Evolutionary conservation across 2,797 vertebrate genomes (phyloP), one percentile per base, ranked within the genome.

Genomic region (Parambassis ranga): DNA sequence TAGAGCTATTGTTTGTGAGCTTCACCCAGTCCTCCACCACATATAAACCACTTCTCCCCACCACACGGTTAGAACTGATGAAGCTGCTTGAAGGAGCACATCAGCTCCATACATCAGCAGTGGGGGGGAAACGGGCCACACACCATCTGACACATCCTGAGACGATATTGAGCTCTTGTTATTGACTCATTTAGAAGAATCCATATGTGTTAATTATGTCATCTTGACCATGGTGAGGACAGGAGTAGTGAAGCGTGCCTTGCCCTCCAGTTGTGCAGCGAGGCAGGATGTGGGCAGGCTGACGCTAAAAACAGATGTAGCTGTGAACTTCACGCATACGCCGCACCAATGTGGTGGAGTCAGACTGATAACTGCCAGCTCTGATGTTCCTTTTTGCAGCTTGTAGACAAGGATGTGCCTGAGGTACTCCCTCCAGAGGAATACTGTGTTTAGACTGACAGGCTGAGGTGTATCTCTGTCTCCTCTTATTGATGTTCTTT

Each of bases 181-280:
- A 59, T 39, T 52, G 50, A 19, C 65, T 69, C 16, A 61, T 48
- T 62, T 53, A 10, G 32, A 71, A 39, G 32, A 49, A 66, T 73
- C 53, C 66, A 65, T 68, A 73, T 79, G 74, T 74, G 61, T 69
- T 68, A 83, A 82, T 79, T 76, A 81, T 82, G 70, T 76, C 66
- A 67, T 64, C 49, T 51, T 75, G 53, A 84, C 70, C 75, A 33
- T 10, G 18, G 60, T 1, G 15, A 80, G 77, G 63, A 72, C 51
- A 62, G 23, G 20, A 60, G 55, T 16, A 13, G 10, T 36, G 27
- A 75, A 64, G 39, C 64, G 52, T 19, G 43, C 46, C 46, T 37
- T 77, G 79, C 75, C 83, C 87, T 68, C 35, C 42, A 71, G 81
- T 37, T 3, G 6, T 20, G 68, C 79, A 87, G 52, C 31, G 48